phyloP scores from a whole-genome alignment of 2,113 vertebrate genomes.

The Dasyornis broadbenti region DNA sequence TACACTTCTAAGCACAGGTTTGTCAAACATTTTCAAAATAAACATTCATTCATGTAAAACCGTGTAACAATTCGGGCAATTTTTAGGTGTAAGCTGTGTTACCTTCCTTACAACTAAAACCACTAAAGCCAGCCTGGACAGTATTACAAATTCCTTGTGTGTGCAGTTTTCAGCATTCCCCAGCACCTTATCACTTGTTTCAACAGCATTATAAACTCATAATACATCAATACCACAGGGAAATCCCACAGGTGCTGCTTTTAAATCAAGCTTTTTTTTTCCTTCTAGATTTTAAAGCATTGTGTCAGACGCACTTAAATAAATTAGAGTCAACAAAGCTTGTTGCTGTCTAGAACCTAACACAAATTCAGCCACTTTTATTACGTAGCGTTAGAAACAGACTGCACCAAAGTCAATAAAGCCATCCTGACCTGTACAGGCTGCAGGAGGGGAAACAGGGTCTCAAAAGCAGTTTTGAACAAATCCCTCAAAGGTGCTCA shows the following conservation, averaged over 20 bases:
- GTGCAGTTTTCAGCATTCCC: background rate
- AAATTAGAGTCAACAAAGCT: background rate
- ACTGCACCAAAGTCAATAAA: background rate
- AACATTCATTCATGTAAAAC: background rate
- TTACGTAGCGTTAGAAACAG: background rate
- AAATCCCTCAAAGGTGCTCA: background rate
- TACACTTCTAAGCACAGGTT: background rate
- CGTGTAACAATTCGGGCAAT: background rate
- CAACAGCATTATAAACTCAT: background rate
- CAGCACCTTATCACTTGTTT: background rate
- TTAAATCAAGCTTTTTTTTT: background rate
- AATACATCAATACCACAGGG: background rate
- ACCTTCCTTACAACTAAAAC: background rate
- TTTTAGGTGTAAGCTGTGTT: background rate
- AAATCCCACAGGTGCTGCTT: background rate
- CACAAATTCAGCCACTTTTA: background rate
- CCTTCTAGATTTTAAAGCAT: background rate
- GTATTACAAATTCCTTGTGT: background rate
- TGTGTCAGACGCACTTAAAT: background rate
- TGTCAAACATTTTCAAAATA: background rate
- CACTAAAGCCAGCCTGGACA: background rate
- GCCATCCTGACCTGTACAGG: background rate
- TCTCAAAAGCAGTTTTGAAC: background rate
- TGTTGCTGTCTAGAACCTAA: background rate
- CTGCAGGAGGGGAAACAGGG: background rate